Evolutionary conservation across 2,113 vertebrate species (phyloP).

Genomic region (Microcebus murinus): DNA sequence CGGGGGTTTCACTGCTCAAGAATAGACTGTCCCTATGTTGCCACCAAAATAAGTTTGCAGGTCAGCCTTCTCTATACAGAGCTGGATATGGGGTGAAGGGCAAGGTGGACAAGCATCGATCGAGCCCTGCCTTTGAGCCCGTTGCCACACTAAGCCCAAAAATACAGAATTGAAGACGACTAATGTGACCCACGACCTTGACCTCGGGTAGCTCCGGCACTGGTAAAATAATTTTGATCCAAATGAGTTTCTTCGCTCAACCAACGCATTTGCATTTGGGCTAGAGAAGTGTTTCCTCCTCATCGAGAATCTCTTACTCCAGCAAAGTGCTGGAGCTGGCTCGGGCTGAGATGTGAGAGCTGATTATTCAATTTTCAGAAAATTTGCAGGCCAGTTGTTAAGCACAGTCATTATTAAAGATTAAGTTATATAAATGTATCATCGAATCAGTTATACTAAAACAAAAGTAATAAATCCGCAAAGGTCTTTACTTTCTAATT

Average conservation of each 20-base stretch:
- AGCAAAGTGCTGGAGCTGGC: too few species aligned
- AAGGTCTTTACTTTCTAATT: neutral
- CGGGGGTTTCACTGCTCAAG: neutral
- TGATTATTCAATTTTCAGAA: neutral
- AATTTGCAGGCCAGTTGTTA: neutral
- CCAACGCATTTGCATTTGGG: neutral
- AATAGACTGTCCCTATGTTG: neutral
- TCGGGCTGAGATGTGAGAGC: neutral
- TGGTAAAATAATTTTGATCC: neutral
- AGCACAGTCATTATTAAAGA: neutral
- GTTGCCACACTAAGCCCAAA: too few species aligned
- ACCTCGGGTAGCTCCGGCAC: neutral
- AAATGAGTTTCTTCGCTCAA: neutral
- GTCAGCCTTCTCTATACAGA: neutral
- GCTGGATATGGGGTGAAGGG: neutral
- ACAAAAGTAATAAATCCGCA: neutral
- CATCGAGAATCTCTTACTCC: too few species aligned
- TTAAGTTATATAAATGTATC: neutral
- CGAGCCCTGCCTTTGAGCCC: neutral
- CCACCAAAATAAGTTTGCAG: neutral
- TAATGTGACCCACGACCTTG: neutral
- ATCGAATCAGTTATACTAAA: neutral
- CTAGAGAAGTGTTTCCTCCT: neutral
- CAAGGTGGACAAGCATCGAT: neutral
- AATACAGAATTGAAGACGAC: neutral